phyloP scores from a whole-genome alignment of 2,113 vertebrate species.

The Myiopsitta monachus region DNA sequence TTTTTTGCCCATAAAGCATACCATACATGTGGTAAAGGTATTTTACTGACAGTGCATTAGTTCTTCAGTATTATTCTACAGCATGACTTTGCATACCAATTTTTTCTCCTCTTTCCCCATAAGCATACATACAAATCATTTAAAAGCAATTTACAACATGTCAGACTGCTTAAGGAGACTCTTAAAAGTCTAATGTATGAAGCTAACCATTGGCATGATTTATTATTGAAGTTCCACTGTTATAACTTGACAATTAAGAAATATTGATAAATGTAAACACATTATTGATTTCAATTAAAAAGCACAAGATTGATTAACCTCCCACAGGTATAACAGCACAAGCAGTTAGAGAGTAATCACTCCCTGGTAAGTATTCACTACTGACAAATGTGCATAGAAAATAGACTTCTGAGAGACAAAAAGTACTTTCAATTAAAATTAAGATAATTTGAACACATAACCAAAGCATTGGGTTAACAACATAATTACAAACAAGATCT shows the following conservation, averaged over 20 bases:
- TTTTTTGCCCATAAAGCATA: background rate
- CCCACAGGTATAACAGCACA: constrained; percentile 58
- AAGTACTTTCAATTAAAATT: constrained; percentile 42
- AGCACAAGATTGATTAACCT: constrained; percentile 73
- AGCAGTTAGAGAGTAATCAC: constrained; percentile 65
- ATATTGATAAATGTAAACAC: constrained; percentile 78
- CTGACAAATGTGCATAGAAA: constrained; percentile 37
- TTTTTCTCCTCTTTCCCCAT: background rate
- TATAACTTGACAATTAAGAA: constrained; percentile 76
- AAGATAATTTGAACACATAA: constrained; percentile 41
- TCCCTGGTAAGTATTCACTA: constrained; percentile 54
- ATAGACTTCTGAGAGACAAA: constrained; percentile 47
- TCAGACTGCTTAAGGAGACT: constrained; percentile 60
- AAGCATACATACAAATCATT: constrained; percentile 13
- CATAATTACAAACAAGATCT: background rate
- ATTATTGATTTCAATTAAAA: constrained; percentile 79
- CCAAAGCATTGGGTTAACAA: constrained; percentile 17
- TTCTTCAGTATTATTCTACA: background rate
- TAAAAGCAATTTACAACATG: constrained; percentile 58
- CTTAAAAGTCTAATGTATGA: constrained; percentile 60
- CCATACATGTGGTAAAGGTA: background rate
- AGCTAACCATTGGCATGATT: constrained; percentile 69
- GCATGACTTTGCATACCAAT: background rate
- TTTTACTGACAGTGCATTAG: background rate
- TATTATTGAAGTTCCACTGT: constrained; percentile 69